phyloP scores from a whole-genome alignment of 2,113 vertebrate species.

The Loxodonta africana region DNA sequence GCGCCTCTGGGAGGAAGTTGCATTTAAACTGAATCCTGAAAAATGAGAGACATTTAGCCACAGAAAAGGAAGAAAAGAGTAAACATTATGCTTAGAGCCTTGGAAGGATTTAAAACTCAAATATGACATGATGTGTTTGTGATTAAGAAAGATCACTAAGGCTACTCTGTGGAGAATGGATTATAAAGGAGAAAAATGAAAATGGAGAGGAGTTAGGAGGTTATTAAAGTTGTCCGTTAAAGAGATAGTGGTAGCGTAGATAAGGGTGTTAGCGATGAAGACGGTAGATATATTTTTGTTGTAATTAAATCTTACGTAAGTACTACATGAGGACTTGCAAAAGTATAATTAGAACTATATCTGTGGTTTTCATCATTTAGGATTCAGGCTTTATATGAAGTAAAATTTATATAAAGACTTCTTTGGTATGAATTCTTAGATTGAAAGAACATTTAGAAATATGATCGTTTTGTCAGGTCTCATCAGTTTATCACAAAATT shows the following conservation, averaged over 20 bases:
- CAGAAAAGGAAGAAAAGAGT: neutral
- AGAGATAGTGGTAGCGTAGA: neutral
- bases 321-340: neutral
- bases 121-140: neutral
- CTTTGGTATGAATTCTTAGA: neutral
- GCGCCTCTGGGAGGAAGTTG: neutral
- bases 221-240: neutral
- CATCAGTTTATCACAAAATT: neutral
- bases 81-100: neutral
- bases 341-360: slow-evolving; percentile 10
- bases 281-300: neutral
- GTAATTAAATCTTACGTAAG: neutral
- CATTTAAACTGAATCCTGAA: neutral
- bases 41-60: neutral
- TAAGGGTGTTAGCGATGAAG: neutral
- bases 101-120: neutral
- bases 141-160: neutral
- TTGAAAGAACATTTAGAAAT: slow-evolving; percentile 49
- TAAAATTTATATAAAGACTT: neutral
- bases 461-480: neutral
- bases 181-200: neutral
- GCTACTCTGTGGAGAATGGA: neutral
- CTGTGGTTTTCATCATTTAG: neutral
- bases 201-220: neutral
- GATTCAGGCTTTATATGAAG: slow-evolving; percentile 30